Evolutionary conservation across 1,140 invertebrate species (phyloP).

Genomic region (Leptinotarsa lineolata): DNA sequence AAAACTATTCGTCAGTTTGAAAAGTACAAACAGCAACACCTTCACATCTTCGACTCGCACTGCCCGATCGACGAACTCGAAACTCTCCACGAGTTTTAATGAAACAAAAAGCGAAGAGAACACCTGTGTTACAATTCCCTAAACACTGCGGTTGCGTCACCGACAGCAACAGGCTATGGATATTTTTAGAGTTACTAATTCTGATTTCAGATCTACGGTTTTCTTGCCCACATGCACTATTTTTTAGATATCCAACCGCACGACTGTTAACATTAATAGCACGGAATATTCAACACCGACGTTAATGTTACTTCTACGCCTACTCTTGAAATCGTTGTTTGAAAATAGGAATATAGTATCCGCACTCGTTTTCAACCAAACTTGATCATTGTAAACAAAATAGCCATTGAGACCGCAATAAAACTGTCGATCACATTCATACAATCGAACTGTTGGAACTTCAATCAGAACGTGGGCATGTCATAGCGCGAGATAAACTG

Average conservation of each 20-base stretch:
- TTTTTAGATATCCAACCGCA: background rate
- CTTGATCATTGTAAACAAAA: too few relatives aligned
- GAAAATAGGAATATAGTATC: too few relatives aligned
- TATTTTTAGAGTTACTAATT: constrained; percentile 21
- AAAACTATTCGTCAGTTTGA: too few relatives aligned
- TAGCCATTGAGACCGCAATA: too few relatives aligned
- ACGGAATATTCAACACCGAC: background rate
- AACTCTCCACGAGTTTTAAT: background rate
- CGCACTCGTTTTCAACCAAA: too few relatives aligned
- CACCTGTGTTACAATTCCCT: background rate
- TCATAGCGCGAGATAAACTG: constrained; percentile 25
- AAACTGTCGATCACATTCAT: too few relatives aligned
- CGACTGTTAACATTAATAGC: background rate
- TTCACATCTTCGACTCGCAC: background rate
- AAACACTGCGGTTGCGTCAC: constrained; percentile 27
- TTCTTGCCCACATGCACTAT: constrained; percentile 10
- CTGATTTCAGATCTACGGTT: constrained; percentile 15
- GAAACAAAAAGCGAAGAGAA: constrained; percentile 10
- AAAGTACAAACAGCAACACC: background rate
- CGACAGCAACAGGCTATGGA: constrained; percentile 22
- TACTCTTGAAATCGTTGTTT: too few relatives aligned
- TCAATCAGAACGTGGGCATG: background rate
- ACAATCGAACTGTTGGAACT: too few relatives aligned
- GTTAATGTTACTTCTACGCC: too few relatives aligned
- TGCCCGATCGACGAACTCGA: background rate